phyloP scores from a whole-genome alignment of 2,797 vertebrate genomes.

The Onychomys arenicola region DNA sequence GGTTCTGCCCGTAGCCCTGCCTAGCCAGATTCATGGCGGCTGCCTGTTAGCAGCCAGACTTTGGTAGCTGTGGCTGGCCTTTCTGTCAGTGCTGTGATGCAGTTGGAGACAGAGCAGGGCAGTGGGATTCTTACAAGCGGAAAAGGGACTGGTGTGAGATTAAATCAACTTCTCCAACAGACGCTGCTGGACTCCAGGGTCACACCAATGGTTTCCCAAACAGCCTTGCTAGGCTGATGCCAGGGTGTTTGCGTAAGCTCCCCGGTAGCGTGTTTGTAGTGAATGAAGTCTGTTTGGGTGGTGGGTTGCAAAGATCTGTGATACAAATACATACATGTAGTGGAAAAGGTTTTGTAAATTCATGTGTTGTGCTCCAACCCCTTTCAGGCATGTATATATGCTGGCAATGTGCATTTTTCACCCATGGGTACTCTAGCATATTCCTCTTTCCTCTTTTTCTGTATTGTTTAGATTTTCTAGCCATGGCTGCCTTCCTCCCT shows the following conservation, averaged over 20 bases:
- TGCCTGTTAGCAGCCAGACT: not conserved
- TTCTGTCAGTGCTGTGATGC: not conserved
- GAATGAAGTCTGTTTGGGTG: slow-evolving; percentile 32
- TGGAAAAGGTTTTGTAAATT: slow-evolving; percentile 2
- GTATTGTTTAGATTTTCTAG: slow-evolving; percentile 51
- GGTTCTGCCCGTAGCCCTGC: not conserved
- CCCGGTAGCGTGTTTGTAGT: not conserved
- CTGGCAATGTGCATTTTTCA: not conserved
- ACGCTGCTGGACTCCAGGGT: slow-evolving; percentile 31
- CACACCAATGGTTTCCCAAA: slow-evolving; percentile 32
- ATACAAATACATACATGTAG: not conserved
- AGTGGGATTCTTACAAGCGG: not conserved
- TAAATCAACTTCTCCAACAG: slow-evolving; percentile 38
- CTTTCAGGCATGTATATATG: not conserved
- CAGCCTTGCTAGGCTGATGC: slow-evolving; percentile 45
- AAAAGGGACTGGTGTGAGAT: not conserved
- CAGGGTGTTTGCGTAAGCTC: slow-evolving; percentile 13
- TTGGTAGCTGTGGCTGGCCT: not conserved
- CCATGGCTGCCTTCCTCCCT: not conserved
- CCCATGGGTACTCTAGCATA: not conserved
- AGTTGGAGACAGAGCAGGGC: slow-evolving; percentile 21
- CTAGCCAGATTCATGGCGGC: not conserved
- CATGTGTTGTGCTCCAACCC: not conserved
- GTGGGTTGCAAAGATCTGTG: not conserved
- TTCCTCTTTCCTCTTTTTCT: slow-evolving; percentile 21